These are phyloP conservation scores for Formica selysi DNA, from an alignment of 1,140 invertebrate genomes.

Conservation along the genomic window DNA sequence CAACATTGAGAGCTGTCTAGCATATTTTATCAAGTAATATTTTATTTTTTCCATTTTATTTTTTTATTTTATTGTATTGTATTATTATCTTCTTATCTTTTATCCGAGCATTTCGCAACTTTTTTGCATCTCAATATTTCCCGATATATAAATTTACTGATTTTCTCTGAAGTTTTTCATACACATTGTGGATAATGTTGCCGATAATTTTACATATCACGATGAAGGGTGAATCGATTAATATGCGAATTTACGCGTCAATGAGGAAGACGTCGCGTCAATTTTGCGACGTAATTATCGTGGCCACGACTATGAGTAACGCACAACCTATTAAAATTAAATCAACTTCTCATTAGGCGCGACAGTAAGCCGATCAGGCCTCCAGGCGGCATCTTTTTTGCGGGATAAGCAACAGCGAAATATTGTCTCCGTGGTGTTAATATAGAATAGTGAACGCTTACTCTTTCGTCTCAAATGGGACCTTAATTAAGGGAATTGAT, in stretches of 20 bases:
- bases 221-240: slow-evolving; percentile 9
- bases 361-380: slow-evolving; percentile 35
- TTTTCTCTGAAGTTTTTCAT: slow-evolving; percentile 2
- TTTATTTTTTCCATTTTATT: not conserved
- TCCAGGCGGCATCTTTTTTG: slow-evolving; percentile 35
- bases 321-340: slow-evolving; percentile 70
- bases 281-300: slow-evolving; percentile 42
- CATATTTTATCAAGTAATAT: not conserved
- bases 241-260: slow-evolving; percentile 5
- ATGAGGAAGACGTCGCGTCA: slow-evolving; percentile 16
- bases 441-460: slow-evolving; percentile 16
- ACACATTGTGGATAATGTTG: slow-evolving; percentile 9
- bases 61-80: not conserved
- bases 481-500: slow-evolving; percentile 35
- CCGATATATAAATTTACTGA: not conserved
- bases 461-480: slow-evolving; percentile 4
- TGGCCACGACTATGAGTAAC: slow-evolving; percentile 2
- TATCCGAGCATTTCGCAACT: not conserved
- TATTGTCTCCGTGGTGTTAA: slow-evolving; percentile 9
- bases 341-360: slow-evolving; percentile 70
- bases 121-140: not conserved
- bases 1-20: slow-evolving; percentile 44
- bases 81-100: not conserved
- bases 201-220: not conserved
- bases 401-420: not conserved